phyloP scores from a whole-genome alignment of 2,797 vertebrate genomes.

The Chaetophractus vellerosus region DNA sequence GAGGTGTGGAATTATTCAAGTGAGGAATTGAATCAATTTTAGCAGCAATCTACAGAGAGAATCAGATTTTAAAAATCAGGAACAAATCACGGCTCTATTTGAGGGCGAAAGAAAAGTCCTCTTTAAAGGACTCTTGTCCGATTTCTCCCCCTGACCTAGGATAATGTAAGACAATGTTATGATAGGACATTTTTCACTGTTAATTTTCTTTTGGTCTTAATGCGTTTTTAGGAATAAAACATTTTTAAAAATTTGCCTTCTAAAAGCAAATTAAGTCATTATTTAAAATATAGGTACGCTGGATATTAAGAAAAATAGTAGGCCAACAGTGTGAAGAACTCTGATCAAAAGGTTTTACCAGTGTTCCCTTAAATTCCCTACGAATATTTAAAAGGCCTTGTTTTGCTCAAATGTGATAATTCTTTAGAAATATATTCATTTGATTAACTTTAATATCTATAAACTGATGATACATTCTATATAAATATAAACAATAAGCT shows the following conservation, averaged over 20 bases:
- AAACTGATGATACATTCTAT: not conserved
- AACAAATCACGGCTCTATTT: not conserved
- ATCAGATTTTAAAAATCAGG: constrained; percentile 76
- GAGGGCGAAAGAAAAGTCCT: not conserved
- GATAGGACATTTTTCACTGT: not conserved
- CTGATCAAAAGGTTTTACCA: constrained; percentile 19
- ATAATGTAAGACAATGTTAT: rapidly evolving
- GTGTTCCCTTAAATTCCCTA: not conserved
- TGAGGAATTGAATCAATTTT: constrained; percentile 98
- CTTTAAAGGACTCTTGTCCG: not conserved
- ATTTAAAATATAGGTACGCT: not conserved
- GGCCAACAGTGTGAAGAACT: not conserved
- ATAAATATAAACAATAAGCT: not conserved
- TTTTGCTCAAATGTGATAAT: not conserved
- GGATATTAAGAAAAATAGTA: not conserved
- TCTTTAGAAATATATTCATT: not conserved
- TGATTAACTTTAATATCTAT: not conserved
- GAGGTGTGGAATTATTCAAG: constrained; percentile 96
- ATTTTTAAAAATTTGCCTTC: not conserved
- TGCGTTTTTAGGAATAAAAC: constrained; percentile 2
- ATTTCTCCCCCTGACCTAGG: not conserved
- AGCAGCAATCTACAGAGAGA: constrained; percentile 95
- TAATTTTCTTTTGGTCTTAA: constrained; percentile 20
- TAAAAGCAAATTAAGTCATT: not conserved
- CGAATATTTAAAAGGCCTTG: not conserved